Conservation (phyloP, 53 echinoderm and acorn worm genomes). For the Crossaster papposus region DNA sequence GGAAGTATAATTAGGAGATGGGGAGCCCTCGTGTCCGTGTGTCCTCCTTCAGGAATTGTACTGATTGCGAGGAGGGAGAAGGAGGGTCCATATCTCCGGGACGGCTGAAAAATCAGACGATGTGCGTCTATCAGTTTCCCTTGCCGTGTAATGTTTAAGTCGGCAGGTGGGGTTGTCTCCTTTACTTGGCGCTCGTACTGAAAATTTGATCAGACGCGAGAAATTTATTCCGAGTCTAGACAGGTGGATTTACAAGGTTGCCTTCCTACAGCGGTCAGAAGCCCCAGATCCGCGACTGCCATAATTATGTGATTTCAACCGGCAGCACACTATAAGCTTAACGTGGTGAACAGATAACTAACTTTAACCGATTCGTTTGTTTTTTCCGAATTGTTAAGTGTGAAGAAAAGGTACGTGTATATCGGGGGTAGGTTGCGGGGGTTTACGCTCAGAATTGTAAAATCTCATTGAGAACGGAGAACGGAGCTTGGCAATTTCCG, state of each 20-base stretch:
- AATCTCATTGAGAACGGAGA: too few species aligned
- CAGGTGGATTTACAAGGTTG: neutral
- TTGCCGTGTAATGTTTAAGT: neutral
- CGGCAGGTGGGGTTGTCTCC: neutral
- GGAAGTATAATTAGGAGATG: slow-evolving; percentile 6
- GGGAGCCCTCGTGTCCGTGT: neutral
- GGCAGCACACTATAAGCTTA: too few species aligned
- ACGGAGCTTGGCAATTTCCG: too few species aligned
- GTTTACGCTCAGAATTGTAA: too few species aligned
- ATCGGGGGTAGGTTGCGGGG: too few species aligned
- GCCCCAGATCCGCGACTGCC: too few species aligned
- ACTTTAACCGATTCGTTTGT: too few species aligned
- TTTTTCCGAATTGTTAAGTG: too few species aligned
- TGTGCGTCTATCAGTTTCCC: neutral
- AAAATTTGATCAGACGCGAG: neutral
- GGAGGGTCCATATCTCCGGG: neutral
- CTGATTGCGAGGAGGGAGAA: neutral
- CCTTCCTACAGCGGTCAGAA: too few species aligned
- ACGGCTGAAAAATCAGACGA: neutral
- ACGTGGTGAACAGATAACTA: too few species aligned
- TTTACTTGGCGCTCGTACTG: neutral
- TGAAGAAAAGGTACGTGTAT: too few species aligned
- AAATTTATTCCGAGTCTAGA: neutral
- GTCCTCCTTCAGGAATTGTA: neutral
- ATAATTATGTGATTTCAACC: too few species aligned